Conservation (phyloP, 2,113 vertebrate species). For the Gallinago media region DNA sequence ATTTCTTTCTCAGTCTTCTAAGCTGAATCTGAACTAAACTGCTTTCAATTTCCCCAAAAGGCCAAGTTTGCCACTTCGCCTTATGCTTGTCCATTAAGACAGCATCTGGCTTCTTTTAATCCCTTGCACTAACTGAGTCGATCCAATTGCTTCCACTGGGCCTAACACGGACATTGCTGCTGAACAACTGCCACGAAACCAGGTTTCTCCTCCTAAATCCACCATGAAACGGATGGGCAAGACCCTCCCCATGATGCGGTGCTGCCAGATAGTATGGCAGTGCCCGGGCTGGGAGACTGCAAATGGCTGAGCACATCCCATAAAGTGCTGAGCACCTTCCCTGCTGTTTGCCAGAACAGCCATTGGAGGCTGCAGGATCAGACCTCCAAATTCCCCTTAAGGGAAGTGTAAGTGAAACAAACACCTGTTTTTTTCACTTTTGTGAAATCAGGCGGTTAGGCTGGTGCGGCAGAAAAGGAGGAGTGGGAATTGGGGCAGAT, state of each 20-base stretch:
- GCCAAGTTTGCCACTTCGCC: slow-evolving; percentile 24
- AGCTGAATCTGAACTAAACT: slow-evolving; percentile 35
- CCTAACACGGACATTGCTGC: background rate
- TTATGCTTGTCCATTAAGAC: slow-evolving; percentile 36
- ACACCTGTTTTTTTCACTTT: background rate
- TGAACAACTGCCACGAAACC: background rate
- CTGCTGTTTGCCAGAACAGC: background rate
- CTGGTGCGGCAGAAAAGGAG: background rate
- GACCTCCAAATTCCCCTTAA: background rate
- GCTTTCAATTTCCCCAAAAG: slow-evolving; percentile 46
- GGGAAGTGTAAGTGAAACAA: background rate
- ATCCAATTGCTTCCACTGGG: background rate
- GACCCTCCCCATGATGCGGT: background rate
- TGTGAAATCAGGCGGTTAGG: background rate
- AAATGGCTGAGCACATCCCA: background rate
- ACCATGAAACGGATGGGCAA: background rate
- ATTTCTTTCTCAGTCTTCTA: background rate
- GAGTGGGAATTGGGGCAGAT: background rate
- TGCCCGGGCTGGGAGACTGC: background rate
- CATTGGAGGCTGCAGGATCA: background rate
- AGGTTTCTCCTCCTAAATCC: background rate
- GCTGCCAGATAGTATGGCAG: background rate
- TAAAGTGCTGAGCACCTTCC: background rate
- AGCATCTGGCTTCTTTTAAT: slow-evolving; percentile 52
- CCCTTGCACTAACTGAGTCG: slow-evolving; percentile 5